Conservation (phyloP, 2,113 vertebrate genomes). For the Epinephelus moara region DNA sequence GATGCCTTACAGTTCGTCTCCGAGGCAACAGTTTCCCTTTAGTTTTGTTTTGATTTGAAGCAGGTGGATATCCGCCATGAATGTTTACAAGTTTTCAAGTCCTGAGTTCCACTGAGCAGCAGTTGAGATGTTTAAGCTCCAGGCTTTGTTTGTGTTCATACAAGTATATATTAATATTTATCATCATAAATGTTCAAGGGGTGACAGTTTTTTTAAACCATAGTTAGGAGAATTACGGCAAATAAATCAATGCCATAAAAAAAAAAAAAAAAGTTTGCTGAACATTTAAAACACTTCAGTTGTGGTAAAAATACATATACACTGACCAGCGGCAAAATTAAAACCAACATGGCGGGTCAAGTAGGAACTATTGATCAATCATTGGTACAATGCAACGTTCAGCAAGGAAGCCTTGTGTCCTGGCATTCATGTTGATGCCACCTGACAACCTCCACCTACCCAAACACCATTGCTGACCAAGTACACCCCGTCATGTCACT, state of each 20-base stretch:
- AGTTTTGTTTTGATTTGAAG: conserved; percentile 49
- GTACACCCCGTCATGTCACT: no score
- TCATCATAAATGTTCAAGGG: conserved; percentile 81
- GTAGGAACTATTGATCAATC: no score
- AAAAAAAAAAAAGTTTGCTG: conserved; percentile 30
- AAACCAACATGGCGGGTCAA: no score
- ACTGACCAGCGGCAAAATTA: no score
- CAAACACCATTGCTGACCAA: no score
- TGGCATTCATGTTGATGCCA: no score
- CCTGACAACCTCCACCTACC: no score
- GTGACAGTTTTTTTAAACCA: conserved; percentile 48
- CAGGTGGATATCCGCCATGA: conserved; percentile 56
- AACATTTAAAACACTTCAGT: conserved; percentile 85
- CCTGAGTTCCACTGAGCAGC: conserved; percentile 99
- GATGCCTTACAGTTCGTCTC: conserved; percentile 51
- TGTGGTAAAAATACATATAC: conserved; percentile 91
- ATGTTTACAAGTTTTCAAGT: conserved; percentile 83
- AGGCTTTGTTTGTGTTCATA: conserved; percentile 85
- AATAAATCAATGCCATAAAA: conserved; percentile 71
- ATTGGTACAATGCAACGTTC: no score
- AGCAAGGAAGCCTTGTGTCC: no score
- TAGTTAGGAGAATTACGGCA: conserved; percentile 68
- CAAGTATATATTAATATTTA: conserved; percentile 86
- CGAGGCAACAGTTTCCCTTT: conserved; percentile 60
- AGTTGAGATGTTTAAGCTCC: conserved; percentile 94